Evolutionary conservation across 2,797 vertebrate species (phyloP).

Genomic region (Botia kubotai): DNA sequence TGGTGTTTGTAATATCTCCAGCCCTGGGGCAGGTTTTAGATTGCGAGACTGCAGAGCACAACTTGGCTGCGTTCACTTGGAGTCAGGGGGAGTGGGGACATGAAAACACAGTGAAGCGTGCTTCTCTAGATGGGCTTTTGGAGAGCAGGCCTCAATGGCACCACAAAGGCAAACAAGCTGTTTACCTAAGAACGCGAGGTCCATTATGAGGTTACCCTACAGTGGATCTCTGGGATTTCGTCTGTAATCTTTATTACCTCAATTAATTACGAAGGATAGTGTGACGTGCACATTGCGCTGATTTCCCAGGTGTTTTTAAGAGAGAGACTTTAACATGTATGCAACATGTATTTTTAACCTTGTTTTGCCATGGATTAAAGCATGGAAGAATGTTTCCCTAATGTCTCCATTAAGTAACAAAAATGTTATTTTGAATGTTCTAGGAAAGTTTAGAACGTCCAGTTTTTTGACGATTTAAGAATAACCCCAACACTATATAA

Average conservation of each 20-base stretch:
- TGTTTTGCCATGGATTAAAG: too few relatives aligned
- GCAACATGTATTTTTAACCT: too few relatives aligned
- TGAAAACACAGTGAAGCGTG: constrained; percentile 16
- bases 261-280: background rate
- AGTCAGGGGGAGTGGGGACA: constrained; percentile 15
- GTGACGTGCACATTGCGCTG: background rate
- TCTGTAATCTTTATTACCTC: constrained; percentile 6
- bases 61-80: constrained; percentile 20
- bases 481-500: too few relatives aligned
- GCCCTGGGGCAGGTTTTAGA: constrained; percentile 44
- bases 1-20: constrained; percentile 49
- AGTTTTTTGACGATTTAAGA: too few relatives aligned
- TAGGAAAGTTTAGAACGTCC: too few relatives aligned
- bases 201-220: background rate
- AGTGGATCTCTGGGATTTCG: background rate
- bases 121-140: constrained; percentile 20
- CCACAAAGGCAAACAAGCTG: constrained; percentile 14
- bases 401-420: too few relatives aligned
- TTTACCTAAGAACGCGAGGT: constrained; percentile 5
- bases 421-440: too few relatives aligned
- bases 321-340: too few relatives aligned
- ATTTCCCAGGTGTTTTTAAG: too few relatives aligned
- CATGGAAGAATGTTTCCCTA: too few relatives aligned
- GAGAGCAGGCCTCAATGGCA: constrained; percentile 16
- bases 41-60: constrained; percentile 19